These are phyloP conservation scores for Microtus richardsoni DNA, from an alignment of 2,113 vertebrate species.

Conservation along the genomic window DNA sequence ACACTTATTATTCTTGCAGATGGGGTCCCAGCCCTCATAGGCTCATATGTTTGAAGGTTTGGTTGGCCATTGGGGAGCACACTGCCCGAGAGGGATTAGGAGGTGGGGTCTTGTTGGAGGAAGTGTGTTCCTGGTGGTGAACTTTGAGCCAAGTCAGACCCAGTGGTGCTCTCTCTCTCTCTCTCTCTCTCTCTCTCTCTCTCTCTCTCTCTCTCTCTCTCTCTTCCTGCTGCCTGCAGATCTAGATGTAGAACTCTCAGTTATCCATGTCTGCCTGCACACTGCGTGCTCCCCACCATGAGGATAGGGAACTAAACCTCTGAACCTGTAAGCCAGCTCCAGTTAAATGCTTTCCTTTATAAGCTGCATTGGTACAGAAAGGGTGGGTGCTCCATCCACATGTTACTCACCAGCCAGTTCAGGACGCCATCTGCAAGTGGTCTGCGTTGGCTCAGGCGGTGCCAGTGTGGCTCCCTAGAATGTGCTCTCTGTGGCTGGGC, in stretches of 20 bases:
- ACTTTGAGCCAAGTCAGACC: not conserved
- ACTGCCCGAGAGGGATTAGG: not conserved
- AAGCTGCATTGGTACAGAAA: not conserved
- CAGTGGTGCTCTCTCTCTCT: not conserved
- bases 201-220: not conserved
- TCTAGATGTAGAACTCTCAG: not conserved
- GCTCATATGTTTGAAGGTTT: not conserved
- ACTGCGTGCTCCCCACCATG: not conserved
- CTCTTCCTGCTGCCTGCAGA: not conserved
- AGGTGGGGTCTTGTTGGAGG: not conserved
- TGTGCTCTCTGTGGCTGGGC: not conserved
- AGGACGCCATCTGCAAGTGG: rapidly evolving
- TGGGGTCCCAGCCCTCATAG: not conserved
- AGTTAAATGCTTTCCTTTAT: not conserved
- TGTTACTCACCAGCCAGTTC: too few relatives aligned
- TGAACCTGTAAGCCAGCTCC: not conserved
- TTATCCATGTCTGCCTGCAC: not conserved
- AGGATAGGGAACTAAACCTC: not conserved
- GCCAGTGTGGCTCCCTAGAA: not conserved
- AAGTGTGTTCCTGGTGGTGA: not conserved
- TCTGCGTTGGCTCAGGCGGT: not conserved
- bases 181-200: not conserved
- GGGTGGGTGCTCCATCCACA: not conserved
- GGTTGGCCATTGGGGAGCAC: not conserved
- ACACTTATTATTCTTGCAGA: not conserved